A percentile compares a stretch with the other conserved stretches of the same genome.
These are phyloP conservation scores for Pangasianodon gigas DNA, from an alignment of 2,113 vertebrate species.

Conservation along the genomic window DNA sequence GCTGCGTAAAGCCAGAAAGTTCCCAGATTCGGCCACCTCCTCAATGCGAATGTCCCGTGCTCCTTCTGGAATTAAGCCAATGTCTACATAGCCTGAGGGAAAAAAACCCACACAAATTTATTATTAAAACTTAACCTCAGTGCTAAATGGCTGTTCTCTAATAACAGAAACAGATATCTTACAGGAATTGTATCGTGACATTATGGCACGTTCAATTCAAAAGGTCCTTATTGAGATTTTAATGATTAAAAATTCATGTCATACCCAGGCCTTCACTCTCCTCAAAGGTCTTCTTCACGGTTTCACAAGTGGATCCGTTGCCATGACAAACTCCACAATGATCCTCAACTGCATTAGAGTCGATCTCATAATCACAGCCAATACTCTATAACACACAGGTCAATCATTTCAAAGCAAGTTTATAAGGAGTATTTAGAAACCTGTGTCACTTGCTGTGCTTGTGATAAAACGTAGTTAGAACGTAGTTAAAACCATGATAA, in stretches of 20 bases:
- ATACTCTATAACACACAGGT: conserved; percentile 77
- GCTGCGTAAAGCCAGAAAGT: conserved; percentile 88
- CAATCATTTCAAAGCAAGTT: neutral
- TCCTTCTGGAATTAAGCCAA: conserved; percentile 88
- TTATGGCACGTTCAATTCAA: neutral
- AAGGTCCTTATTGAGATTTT: neutral
- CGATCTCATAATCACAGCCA: conserved; percentile 92
- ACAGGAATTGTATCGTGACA: neutral
- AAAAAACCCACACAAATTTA: neutral
- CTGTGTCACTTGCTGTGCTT: neutral
- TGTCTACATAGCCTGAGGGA: conserved; percentile 86
- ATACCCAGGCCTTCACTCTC: conserved; percentile 86
- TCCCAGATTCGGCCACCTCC: conserved; percentile 86
- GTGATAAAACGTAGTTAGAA: no score
- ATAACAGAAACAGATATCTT: neutral
- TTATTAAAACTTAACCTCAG: conserved; percentile 12
- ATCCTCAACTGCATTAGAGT: conserved; percentile 85
- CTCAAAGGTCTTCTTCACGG: conserved; percentile 83
- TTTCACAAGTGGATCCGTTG: conserved; percentile 88
- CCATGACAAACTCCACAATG: conserved; percentile 90
- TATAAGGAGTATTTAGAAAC: neutral
- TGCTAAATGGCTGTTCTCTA: neutral
- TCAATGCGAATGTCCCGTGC: conserved; percentile 86
- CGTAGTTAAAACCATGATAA: neutral
- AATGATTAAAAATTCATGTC: conserved; percentile 38